A percentile compares a stretch with the other conserved stretches of the same genome.
Conservation (phyloP, 2,888 invertebrate genomes). For the Cantharis flavilabris region DNA sequence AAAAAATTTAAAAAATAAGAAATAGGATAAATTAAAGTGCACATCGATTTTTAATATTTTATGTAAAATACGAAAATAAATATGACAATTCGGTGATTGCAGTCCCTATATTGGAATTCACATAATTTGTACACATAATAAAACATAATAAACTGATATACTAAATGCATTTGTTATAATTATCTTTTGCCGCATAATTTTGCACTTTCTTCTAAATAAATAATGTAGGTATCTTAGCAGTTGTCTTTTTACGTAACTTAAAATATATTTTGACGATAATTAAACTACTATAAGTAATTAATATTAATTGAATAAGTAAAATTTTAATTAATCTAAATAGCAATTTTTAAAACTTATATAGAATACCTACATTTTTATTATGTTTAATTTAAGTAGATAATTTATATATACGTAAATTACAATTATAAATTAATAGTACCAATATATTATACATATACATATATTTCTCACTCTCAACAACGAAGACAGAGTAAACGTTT, state of each 20-base stretch:
- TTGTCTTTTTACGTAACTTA: neutral
- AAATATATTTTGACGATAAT: neutral
- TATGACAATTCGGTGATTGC: neutral
- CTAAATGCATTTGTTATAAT: neutral
- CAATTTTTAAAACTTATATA: neutral
- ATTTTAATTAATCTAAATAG: neutral
- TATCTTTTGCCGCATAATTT: neutral
- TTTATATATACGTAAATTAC: neutral
- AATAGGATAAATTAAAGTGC: neutral
- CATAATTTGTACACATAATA: neutral
- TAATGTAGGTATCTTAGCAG: neutral
- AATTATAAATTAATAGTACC: constrained; percentile 18
- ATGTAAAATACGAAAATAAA: neutral
- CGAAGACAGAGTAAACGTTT: constrained; percentile 17
- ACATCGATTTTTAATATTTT: neutral
- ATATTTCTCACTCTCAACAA: neutral
- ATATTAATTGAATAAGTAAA: neutral
- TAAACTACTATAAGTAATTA: neutral
- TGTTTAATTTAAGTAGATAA: neutral
- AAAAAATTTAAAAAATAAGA: neutral
- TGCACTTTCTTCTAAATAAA: neutral
- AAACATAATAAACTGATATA: neutral
- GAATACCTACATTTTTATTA: neutral
- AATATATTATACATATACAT: neutral
- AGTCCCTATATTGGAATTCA: neutral